phyloP scores from a whole-genome alignment of 1,140 invertebrate genomes.

The Anoplolepis gracilipes region DNA sequence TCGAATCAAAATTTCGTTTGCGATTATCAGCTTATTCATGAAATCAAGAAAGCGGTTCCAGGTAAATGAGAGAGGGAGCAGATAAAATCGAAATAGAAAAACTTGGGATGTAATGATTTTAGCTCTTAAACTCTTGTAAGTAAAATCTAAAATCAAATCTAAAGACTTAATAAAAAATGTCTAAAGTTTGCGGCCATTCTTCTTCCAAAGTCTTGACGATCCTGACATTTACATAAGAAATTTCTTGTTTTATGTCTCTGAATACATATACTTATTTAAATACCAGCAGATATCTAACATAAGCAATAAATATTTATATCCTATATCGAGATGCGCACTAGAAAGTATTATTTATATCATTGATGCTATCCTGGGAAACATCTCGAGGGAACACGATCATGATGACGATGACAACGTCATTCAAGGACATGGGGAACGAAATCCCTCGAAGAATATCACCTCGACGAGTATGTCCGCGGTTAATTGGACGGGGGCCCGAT shows the following conservation, averaged over 20 bases:
- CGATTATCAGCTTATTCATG: conserved; percentile 49
- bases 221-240: not conserved
- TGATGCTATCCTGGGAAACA: not conserved
- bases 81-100: not conserved
- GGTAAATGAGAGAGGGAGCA: not conserved
- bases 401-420: conserved; percentile 36
- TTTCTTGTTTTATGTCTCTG: not conserved
- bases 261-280: not conserved
- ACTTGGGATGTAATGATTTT: not conserved
- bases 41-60: conserved; percentile 1
- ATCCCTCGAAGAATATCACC: conserved; percentile 55
- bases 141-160: too few relatives aligned
- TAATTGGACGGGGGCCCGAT: conserved; percentile 50
- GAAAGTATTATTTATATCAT: conserved; percentile 11
- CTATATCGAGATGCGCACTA: not conserved
- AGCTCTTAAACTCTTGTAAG: not conserved
- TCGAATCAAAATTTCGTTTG: conserved; percentile 49
- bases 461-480: conserved; percentile 50
- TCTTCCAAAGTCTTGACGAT: not conserved
- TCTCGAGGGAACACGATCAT: conserved; percentile 8
- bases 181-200: not conserved
- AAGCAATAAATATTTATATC: not conserved
- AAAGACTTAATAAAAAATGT: conserved; percentile 1
- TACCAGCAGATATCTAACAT: not conserved
- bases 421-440: conserved; percentile 52